Percentiles rank a stretch among this genome's conserved stretches.
Conservation (phyloP, 2,113 vertebrate species). For the Corythoichthys haematopterus region DNA sequence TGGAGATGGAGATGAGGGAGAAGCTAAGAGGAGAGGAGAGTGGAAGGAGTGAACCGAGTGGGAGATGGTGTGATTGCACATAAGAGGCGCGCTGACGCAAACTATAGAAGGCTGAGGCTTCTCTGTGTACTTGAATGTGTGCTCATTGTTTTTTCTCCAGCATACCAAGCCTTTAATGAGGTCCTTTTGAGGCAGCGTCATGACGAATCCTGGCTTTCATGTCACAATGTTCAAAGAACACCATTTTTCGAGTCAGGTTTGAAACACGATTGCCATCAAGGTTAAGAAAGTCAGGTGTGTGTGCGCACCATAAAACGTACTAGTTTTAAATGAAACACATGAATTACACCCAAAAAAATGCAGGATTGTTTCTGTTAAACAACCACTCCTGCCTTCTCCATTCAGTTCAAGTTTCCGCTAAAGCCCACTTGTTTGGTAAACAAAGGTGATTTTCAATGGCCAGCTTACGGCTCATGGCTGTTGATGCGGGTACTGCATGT, state of each 20-base stretch:
- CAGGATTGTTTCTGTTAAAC: constrained; percentile 2
- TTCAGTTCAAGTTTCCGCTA: constrained; percentile 29
- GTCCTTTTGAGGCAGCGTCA: constrained; percentile 19
- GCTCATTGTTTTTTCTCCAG: constrained; percentile 29
- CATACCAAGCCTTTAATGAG: constrained; percentile 23
- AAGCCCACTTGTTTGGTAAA: constrained; percentile 57
- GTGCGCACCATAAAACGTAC: constrained; percentile 6
- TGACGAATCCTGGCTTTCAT: neutral
- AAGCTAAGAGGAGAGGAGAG: constrained; percentile 63
- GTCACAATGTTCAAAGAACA: neutral
- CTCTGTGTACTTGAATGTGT: constrained; percentile 21
- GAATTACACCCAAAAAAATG: neutral
- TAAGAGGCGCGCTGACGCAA: constrained; percentile 60
- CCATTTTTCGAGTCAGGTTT: neutral
- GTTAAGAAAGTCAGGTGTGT: neutral
- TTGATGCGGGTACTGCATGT: constrained; percentile 61
- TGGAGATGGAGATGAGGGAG: constrained; percentile 49
- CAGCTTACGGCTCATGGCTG: constrained; percentile 53
- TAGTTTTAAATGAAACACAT: constrained; percentile 1
- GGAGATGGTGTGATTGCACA: constrained; percentile 66
- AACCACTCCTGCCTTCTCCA: constrained; percentile 13
- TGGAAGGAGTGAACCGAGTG: constrained; percentile 62
- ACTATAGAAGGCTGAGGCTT: constrained; percentile 45
- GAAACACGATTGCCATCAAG: neutral
- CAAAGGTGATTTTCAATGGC: constrained; percentile 57